A percentile compares a stretch with the other conserved stretches of the same genome.
These are phyloP conservation scores for Xiphophorus maculatus DNA, from an alignment of 2,113 vertebrate genomes.

Conservation along the genomic window DNA sequence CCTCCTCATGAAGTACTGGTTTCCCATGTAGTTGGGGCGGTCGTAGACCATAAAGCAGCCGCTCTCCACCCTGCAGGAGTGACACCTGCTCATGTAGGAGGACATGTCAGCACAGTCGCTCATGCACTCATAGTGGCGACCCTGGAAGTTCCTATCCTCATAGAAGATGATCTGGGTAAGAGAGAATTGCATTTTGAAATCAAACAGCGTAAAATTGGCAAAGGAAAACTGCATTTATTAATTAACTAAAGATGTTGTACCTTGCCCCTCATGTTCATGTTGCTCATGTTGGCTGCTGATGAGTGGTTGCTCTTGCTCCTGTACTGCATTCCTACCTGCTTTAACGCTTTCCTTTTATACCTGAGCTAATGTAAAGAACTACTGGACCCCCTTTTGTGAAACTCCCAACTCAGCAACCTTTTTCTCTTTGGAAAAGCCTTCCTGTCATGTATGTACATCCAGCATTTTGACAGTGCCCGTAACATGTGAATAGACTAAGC, in stretches of 20 bases:
- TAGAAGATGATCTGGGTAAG: slow-evolving; percentile 71
- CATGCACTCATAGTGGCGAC: slow-evolving; percentile 76
- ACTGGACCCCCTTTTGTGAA: slow-evolving; percentile 33
- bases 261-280: slow-evolving; percentile 72
- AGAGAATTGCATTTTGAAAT: too few species aligned
- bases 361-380: slow-evolving; percentile 32
- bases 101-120: slow-evolving; percentile 74
- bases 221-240: too few species aligned
- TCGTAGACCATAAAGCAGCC: slow-evolving; percentile 78
- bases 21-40: slow-evolving; percentile 75
- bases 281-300: slow-evolving; percentile 57
- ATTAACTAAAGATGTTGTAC: slow-evolving; percentile 27
- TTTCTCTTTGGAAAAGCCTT: too few species aligned
- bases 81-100: slow-evolving; percentile 60
- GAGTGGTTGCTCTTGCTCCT: slow-evolving; percentile 30
- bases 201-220: too few species aligned
- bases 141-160: slow-evolving; percentile 80
- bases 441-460: too few species aligned
- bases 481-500: too few species aligned
- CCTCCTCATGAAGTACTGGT: slow-evolving; percentile 44
- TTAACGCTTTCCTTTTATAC: slow-evolving; percentile 73
- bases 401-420: slow-evolving; percentile 1
- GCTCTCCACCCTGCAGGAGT: slow-evolving; percentile 65
- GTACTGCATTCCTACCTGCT: slow-evolving; percentile 44
- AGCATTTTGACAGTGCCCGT: too few species aligned